These are phyloP conservation scores for Melanocharis versteri DNA, from an alignment of 2,113 vertebrate genomes.

Conservation along the genomic window DNA sequence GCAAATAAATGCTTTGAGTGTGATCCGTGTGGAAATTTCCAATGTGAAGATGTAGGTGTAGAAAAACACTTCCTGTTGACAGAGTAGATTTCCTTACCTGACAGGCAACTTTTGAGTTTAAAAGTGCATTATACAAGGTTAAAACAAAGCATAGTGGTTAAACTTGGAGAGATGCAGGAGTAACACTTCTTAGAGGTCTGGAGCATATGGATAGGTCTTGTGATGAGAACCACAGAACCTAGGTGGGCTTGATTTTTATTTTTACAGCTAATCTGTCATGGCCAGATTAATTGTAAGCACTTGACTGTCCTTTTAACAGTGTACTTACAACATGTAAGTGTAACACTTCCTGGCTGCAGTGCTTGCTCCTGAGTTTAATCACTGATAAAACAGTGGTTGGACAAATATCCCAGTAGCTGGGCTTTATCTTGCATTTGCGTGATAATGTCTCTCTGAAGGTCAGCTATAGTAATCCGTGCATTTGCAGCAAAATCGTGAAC, in stretches of 20 bases:
- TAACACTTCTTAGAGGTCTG: not conserved
- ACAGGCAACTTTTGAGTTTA: not conserved
- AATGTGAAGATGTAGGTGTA: not conserved
- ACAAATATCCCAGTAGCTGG: not conserved
- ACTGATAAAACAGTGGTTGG: not conserved
- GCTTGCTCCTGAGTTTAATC: not conserved
- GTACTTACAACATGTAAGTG: not conserved
- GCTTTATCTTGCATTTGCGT: not conserved
- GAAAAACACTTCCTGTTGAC: not conserved
- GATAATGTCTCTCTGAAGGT: not conserved
- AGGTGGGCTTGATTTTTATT: not conserved
- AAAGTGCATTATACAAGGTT: not conserved
- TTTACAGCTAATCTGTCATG: not conserved
- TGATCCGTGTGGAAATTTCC: constrained; percentile 7
- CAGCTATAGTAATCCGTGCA: not conserved
- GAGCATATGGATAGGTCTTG: not conserved
- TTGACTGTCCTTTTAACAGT: not conserved
- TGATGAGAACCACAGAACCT: not conserved
- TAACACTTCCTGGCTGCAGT: not conserved
- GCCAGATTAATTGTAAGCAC: not conserved
- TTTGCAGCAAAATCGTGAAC: not conserved
- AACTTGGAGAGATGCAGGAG: not conserved
- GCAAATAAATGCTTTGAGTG: not conserved
- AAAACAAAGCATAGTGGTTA: not conserved
- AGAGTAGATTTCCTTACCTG: not conserved